These are phyloP conservation scores for Gorsachius magnificus DNA, from an alignment of 2,797 vertebrate species.

Conservation along the genomic window DNA sequence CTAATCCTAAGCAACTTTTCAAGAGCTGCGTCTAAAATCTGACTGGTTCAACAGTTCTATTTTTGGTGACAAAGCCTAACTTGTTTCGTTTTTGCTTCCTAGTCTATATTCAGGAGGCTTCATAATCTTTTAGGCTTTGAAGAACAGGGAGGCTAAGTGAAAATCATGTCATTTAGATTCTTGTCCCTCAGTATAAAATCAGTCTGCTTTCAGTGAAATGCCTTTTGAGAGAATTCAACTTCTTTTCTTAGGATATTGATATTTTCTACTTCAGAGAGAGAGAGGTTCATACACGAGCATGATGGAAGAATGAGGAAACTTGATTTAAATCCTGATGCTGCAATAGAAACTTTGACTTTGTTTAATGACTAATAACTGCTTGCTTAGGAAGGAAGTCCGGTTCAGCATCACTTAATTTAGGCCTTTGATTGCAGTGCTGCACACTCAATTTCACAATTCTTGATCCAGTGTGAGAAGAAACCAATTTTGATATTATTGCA, in stretches of 20 bases:
- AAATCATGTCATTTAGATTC: neutral
- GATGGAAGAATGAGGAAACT: neutral
- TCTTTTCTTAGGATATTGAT: neutral
- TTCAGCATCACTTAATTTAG: neutral
- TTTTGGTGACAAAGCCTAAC: neutral
- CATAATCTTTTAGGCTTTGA: neutral
- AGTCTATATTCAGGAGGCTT: neutral
- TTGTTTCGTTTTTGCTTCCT: neutral
- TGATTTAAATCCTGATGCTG: neutral
- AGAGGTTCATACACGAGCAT: neutral
- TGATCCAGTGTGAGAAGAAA: neutral
- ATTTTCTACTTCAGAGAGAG: neutral
- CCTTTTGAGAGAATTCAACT: neutral
- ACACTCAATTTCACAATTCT: neutral
- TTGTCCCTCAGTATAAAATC: neutral
- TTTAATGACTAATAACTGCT: constrained; percentile 1
- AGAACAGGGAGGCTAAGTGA: neutral
- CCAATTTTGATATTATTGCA: neutral
- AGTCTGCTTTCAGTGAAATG: neutral
- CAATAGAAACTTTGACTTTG: neutral
- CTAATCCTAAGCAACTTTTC: neutral
- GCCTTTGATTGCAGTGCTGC: neutral
- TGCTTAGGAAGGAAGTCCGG: neutral
- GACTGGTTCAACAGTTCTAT: neutral
- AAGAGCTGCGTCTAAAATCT: neutral